phyloP scores from a whole-genome alignment of 2,113 vertebrate species.

The Asarcornis scutulata region DNA sequence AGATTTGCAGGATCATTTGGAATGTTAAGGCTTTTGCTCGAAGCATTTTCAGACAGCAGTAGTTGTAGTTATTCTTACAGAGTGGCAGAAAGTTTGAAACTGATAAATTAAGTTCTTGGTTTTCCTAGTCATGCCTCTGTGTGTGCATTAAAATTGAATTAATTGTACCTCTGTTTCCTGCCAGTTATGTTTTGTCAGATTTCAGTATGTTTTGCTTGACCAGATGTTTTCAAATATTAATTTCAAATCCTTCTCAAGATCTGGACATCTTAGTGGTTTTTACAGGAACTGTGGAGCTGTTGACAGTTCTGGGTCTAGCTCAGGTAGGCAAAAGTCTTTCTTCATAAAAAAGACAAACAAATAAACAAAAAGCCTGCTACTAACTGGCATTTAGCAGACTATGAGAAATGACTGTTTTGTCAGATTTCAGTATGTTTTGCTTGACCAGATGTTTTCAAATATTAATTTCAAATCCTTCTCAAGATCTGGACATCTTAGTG shows the following conservation, averaged over 20 bases:
- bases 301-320: slow-evolving; percentile 17
- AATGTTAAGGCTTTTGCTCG: slow-evolving; percentile 61
- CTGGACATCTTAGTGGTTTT: neutral
- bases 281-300: slow-evolving; percentile 4
- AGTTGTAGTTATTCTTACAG: slow-evolving; percentile 62
- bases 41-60: slow-evolving; percentile 64
- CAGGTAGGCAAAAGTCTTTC: slow-evolving; percentile 6
- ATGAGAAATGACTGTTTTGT: slow-evolving; percentile 29
- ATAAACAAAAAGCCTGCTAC: neutral
- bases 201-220: slow-evolving; percentile 32
- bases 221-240: slow-evolving; percentile 58
- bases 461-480: slow-evolving; percentile 33
- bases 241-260: slow-evolving; percentile 5
- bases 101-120: slow-evolving; percentile 54
- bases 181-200: slow-evolving; percentile 1
- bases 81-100: slow-evolving; percentile 57
- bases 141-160: neutral
- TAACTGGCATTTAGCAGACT: slow-evolving; percentile 27
- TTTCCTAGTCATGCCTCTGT: slow-evolving; percentile 30
- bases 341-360: slow-evolving; percentile 6
- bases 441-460: slow-evolving; percentile 61
- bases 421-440: neutral
- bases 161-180: slow-evolving; percentile 29
- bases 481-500: neutral
- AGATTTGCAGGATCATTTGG: slow-evolving; percentile 74